Conservation (phyloP, 2,888 invertebrate genomes). For the Isotomurus palustris region DNA sequence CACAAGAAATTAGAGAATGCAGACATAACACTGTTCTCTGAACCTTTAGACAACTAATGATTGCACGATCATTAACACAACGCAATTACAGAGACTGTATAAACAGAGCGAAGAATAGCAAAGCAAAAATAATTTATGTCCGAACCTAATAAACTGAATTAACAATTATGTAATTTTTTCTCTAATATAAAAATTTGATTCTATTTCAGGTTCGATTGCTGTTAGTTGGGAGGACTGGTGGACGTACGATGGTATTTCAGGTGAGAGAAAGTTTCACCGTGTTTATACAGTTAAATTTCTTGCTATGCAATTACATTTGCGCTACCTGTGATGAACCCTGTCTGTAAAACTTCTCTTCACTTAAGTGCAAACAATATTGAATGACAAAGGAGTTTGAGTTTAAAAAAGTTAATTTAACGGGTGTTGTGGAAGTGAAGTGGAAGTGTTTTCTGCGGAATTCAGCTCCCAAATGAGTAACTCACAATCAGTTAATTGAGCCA, state of each 20-base stretch:
- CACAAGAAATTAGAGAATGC: too few relatives aligned
- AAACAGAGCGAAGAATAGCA: too few relatives aligned
- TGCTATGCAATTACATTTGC: neutral
- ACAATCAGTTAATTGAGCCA: constrained; percentile 16
- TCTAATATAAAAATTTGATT: neutral
- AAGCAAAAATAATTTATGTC: too few relatives aligned
- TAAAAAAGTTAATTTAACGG: neutral
- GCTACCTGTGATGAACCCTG: neutral
- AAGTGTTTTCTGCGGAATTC: neutral
- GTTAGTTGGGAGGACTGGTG: constrained; percentile 91
- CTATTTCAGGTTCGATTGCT: constrained; percentile 39
- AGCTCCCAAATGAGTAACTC: constrained; percentile 10
- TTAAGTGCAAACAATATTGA: neutral
- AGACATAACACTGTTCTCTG: too few relatives aligned
- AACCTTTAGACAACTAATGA: too few relatives aligned
- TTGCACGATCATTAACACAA: too few relatives aligned
- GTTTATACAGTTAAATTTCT: neutral
- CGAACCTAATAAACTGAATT: too few relatives aligned
- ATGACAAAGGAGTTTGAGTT: constrained; percentile 4
- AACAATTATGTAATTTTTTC: too few relatives aligned
- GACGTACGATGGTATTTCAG: constrained; percentile 93
- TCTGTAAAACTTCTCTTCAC: neutral
- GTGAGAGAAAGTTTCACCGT: constrained; percentile 57
- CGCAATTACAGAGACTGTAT: too few relatives aligned
- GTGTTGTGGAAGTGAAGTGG: neutral